Percentiles rank a stretch among this genome's conserved stretches.
phyloP scores from a whole-genome alignment of 2,113 vertebrate species.

The Equus quagga region DNA sequence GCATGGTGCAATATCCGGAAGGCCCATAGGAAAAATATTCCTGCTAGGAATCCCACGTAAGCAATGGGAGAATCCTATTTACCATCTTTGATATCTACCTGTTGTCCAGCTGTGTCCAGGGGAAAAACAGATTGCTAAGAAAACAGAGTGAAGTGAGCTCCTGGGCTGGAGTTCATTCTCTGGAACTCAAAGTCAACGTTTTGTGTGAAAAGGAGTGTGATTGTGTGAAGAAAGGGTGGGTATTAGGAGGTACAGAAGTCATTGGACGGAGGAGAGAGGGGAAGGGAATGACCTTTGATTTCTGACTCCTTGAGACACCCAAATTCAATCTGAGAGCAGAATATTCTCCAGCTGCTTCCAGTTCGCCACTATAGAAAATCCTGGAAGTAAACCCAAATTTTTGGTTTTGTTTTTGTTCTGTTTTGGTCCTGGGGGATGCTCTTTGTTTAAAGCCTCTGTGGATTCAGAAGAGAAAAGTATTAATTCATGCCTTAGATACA shows the following conservation, averaged over 20 bases:
- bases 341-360: background rate
- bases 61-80: too few relatives aligned
- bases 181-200: background rate
- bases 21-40: accelerated
- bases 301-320: background rate
- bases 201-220: too few relatives aligned
- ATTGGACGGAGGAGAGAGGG: accelerated
- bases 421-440: too few relatives aligned
- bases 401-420: too few relatives aligned
- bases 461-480: background rate
- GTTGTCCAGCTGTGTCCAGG: accelerated
- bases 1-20: background rate
- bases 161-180: too few relatives aligned
- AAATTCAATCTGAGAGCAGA: background rate
- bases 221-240: too few relatives aligned
- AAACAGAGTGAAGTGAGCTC: accelerated
- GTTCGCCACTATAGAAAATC: background rate
- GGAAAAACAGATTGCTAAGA: background rate
- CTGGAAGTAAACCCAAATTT: background rate
- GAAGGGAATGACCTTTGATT: background rate
- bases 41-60: background rate
- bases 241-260: background rate
- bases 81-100: background rate
- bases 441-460: too few relatives aligned
- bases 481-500: background rate